Evolutionary conservation across 2,797 vertebrate species (phyloP), one percentile per base, ranked within the genome.

Genomic region (Epinephelus coioides): DNA sequence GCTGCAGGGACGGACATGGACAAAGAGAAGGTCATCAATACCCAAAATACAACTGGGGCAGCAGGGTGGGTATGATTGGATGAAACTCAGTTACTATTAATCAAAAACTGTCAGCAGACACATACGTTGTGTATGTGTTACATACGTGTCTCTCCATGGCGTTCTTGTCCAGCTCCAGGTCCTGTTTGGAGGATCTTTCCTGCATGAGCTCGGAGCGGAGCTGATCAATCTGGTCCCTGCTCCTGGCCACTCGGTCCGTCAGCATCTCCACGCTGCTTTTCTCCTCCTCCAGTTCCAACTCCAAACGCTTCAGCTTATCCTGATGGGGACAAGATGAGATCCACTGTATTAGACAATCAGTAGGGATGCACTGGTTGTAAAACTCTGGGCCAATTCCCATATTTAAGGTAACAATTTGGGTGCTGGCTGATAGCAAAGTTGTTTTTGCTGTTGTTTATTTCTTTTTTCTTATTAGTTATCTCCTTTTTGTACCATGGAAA

Each of bases 111-210:
- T 64, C 9, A 19, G 65, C 2, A 27, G 17, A 30, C 19, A 51
- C 18, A 63, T 17, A 44, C 25, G 21, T 19, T 14, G 61, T 53
- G 44, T 1, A 3, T 0, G 1, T 14, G 15, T n/a, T 1, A 67
- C 61, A 1, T 76, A 93, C 87, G 3, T 88, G 88, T 92, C 97
- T 96, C 93, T 99, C 98, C 95, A 98, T 91, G 0, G 97, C 94
- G 50, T 96, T 97, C 87, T 99, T 99, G 91, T 99, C 98, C 18
- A 98, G 96, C 90, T 99, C 98, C 87, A 99, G 92, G 89, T 99
- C 97, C 92, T 99, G 98, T 53, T 97, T 96, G 67, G 93, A 93
- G 2, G 97, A 96, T 15, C 97, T 95, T 66, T 99, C 98, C 92
- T 99, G 97, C 96, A 98, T 95, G 70, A 99, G 96, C 81, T 99